Evolutionary conservation across 1,140 invertebrate genomes (phyloP), one percentile per base, ranked within the genome.

Genomic region (Coptotermes formosanus): DNA sequence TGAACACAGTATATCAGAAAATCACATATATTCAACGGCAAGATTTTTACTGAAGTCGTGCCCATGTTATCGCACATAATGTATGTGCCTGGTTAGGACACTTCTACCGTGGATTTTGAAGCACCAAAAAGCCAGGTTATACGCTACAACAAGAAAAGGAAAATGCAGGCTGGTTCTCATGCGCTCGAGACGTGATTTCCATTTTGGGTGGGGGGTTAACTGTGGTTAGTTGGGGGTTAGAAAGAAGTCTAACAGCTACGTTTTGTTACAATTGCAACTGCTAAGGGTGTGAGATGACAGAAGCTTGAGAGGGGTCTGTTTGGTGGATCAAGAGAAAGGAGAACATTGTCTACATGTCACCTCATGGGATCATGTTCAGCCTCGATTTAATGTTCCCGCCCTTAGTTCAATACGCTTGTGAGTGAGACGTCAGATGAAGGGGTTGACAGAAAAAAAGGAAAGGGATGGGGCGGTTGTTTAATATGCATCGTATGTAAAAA

Each of bases 401-500:
- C 48, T 52, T 44, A 83, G 23, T 83, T 44, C 82, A 44, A 52
- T 83, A 25, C 82, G 82, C 25, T 75, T 75, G 64, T 30, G 64
- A 75, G 64, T 75, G 64, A 75, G 64, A 75, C 64, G 64, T 75
- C n/a, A 75, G 64, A 75, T 75, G 64, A 75, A 75, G n/a, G 64
- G 64, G 64, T n/a, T 75, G 25, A 83, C 25, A 83, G 25, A 23
- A 43, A 83, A 32, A 32, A 19, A 25, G 11, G 43, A 32, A 38
- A 38, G 38, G 48, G 82, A 32, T 45, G 82, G 32, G 82, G 16
- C n/a, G 9, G n/a, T 7, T 52, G 82, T 52, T 83, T 83, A 83
- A 83, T 83, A 83, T 83, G 43, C 82, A 83, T 45, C 82, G n/a
- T 83, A 83, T 83, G 82, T 32, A 83, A 83, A 83, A 43, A 75